Conservation (phyloP, 2,888 invertebrate genomes). For the Nasonovia ribisnigri region DNA sequence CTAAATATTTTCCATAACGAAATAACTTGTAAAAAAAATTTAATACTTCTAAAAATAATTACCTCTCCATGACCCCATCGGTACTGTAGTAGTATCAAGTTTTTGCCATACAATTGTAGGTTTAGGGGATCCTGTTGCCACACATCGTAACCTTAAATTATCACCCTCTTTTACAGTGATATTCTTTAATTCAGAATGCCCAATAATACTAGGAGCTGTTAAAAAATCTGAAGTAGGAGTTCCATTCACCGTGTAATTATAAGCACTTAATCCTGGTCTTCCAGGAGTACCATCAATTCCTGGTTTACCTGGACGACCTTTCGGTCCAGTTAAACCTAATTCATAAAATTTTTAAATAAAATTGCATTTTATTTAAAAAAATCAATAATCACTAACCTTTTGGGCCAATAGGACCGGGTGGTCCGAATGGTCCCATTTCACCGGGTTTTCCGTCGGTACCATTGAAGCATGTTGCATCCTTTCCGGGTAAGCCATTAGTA, state of each 20-base stretch:
- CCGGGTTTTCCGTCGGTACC: constrained; percentile 71
- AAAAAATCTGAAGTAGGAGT: constrained; percentile 75
- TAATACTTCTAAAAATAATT: constrained; percentile 6
- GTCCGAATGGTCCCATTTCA: constrained; percentile 77
- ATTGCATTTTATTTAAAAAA: not conserved
- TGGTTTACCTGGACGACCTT: constrained; percentile 76
- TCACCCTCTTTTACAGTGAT: constrained; percentile 85
- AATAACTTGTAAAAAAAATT: not conserved
- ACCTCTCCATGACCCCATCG: constrained; percentile 76
- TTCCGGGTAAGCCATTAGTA: constrained; percentile 81
- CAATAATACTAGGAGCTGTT: constrained; percentile 88
- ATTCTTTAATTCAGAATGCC: constrained; percentile 71
- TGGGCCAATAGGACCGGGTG: constrained; percentile 81
- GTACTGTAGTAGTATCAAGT: constrained; percentile 73
- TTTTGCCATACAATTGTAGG: constrained; percentile 85
- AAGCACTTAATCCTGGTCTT: constrained; percentile 85
- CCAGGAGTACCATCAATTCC: constrained; percentile 83
- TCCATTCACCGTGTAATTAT: constrained; percentile 77
- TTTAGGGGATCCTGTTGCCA: constrained; percentile 82
- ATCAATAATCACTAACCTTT: constrained; percentile 72
- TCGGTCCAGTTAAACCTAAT: constrained; percentile 76
- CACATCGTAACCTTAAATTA: constrained; percentile 85
- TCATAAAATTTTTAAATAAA: not conserved
- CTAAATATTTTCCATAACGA: not conserved
- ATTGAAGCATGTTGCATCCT: constrained; percentile 78